These are phyloP conservation scores for Podiceps cristatus DNA, from an alignment of 2,113 vertebrate species.

Conservation along the genomic window DNA sequence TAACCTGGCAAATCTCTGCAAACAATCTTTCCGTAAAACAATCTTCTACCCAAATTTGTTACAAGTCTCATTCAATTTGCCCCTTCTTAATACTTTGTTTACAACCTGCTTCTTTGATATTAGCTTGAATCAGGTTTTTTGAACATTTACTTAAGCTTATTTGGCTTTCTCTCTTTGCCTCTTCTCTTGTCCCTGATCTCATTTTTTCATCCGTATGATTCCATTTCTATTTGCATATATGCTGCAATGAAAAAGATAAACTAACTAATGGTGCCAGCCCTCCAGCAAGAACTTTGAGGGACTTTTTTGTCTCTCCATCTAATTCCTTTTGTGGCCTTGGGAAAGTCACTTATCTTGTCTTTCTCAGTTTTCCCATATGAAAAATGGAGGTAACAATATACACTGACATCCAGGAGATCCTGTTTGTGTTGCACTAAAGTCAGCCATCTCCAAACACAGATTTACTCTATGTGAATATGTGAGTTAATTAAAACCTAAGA, in stretches of 20 bases:
- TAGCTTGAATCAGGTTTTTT: not conserved
- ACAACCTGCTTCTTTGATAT: not conserved
- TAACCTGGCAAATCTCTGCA: not conserved
- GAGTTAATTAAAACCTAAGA: constrained; percentile 13
- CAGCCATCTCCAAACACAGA: not conserved
- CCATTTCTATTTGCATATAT: constrained; percentile 45
- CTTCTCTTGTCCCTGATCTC: constrained; percentile 1
- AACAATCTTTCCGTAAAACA: not conserved
- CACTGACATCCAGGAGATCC: not conserved
- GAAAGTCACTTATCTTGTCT: constrained; percentile 63
- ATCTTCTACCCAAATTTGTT: not conserved
- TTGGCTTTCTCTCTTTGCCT: constrained; percentile 12
- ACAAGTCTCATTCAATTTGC: not conserved
- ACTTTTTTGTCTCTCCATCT: constrained; percentile 44
- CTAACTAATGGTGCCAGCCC: constrained; percentile 17
- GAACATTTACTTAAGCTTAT: not conserved
- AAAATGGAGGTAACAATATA: constrained; percentile 18
- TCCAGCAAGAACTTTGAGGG: constrained; percentile 45
- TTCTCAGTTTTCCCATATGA: constrained; percentile 3
- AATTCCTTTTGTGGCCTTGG: constrained; percentile 49
- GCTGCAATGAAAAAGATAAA: constrained; percentile 48
- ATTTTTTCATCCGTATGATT: not conserved
- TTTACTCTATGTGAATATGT: not conserved
- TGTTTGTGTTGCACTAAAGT: not conserved
- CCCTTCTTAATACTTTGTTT: not conserved